A percentile compares a stretch with the other conserved stretches of the same genome.
These are phyloP conservation scores for Cichladusa arquata DNA, from an alignment of 2,113 vertebrate genomes.

Conservation along the genomic window DNA sequence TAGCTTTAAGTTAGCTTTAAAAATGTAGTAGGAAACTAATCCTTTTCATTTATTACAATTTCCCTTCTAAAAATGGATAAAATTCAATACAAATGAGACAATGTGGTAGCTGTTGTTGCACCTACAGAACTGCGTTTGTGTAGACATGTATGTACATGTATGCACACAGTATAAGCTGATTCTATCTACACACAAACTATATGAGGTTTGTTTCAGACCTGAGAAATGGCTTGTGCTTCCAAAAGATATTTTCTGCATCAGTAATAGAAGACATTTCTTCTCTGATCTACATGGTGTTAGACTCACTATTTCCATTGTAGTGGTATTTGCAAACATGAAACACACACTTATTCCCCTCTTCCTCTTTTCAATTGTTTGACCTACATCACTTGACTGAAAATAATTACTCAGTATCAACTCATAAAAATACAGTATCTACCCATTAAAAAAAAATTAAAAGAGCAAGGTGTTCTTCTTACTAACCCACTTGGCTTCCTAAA, in stretches of 20 bases:
- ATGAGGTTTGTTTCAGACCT: background rate
- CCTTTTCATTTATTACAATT: background rate
- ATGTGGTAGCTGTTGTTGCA: background rate
- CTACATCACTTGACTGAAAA: background rate
- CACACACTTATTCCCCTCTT: rapidly evolving
- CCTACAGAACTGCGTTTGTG: background rate
- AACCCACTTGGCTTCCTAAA: background rate
- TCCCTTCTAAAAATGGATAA: background rate
- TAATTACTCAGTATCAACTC: background rate
- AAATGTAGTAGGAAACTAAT: background rate
- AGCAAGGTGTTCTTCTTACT: background rate
- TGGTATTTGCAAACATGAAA: background rate
- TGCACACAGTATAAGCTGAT: rapidly evolving
- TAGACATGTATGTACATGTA: rapidly evolving
- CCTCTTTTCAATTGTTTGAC: background rate
- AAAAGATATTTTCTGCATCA: background rate
- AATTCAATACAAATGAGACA: background rate
- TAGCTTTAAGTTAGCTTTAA: background rate
- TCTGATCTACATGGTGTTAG: background rate
- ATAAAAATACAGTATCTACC: background rate
- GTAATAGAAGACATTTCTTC: background rate
- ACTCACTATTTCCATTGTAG: background rate
- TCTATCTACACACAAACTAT: background rate
- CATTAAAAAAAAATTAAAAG: background rate
- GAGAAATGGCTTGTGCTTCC: background rate